Conservation (phyloP, 1,140 invertebrate species). For the Aphaenogaster floridana region DNA sequence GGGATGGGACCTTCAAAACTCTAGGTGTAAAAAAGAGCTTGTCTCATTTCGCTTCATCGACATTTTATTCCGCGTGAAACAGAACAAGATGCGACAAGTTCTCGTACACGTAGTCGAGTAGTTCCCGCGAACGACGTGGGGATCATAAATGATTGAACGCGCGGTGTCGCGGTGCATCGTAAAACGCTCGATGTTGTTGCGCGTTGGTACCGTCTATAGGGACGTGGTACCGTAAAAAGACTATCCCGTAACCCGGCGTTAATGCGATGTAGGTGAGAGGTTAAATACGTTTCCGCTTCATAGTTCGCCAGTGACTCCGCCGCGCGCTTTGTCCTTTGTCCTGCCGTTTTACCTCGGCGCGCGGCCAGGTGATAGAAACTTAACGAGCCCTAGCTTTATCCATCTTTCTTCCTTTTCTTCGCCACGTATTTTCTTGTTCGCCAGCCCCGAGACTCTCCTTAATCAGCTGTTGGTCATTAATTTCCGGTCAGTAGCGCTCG, state of each 20-base stretch:
- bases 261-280: conserved; percentile 70
- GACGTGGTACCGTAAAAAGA: conserved; percentile 49
- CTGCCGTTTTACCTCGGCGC: conserved; percentile 12
- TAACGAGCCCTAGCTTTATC: conserved; percentile 60
- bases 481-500: conserved; percentile 12
- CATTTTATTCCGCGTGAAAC: conserved; percentile 3
- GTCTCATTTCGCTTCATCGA: neutral
- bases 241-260: conserved; percentile 39
- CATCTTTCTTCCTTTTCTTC: conserved; percentile 44
- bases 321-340: conserved; percentile 24
- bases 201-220: conserved; percentile 19
- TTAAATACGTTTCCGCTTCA: conserved; percentile 68
- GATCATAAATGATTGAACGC: conserved; percentile 51
- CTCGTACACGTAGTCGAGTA: conserved; percentile 14
- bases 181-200: conserved; percentile 38
- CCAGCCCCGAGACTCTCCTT: neutral
- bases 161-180: conserved; percentile 20
- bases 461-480: conserved; percentile 42
- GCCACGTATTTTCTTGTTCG: neutral
- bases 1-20: neutral
- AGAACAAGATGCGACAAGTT: conserved; percentile 9
- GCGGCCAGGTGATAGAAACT: conserved; percentile 71
- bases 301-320: conserved; percentile 41
- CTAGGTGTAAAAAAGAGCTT: neutral
- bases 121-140: conserved; percentile 5